These are phyloP conservation scores for Punctoribates punctum DNA, from an alignment of 2,888 invertebrate species.

Conservation along the genomic window DNA sequence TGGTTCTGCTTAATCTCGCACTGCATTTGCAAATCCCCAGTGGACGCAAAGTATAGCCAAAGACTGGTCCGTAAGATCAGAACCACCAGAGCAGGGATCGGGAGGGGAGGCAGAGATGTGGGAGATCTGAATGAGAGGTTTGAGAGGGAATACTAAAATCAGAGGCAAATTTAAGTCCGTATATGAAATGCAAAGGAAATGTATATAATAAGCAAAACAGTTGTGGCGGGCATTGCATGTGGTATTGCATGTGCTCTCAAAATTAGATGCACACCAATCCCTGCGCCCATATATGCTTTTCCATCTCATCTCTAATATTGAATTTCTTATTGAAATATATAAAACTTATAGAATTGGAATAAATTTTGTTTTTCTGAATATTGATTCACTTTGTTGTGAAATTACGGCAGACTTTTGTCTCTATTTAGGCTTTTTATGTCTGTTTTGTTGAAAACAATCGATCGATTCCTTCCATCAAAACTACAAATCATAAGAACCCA, in stretches of 20 bases:
- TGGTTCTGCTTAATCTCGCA: slow-evolving; percentile 35
- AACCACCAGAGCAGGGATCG: neutral
- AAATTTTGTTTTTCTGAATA: neutral
- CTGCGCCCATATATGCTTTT: neutral
- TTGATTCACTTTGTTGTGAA: slow-evolving; percentile 2
- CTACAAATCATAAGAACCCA: neutral
- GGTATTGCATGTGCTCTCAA: neutral
- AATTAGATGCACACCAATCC: slow-evolving; percentile 13
- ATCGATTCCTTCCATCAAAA: neutral
- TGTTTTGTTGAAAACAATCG: neutral
- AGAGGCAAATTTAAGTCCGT: slow-evolving; percentile 30
- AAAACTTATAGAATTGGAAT: too few relatives aligned
- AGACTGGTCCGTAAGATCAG: slow-evolving; percentile 12
- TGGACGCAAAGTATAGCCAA: slow-evolving; percentile 9
- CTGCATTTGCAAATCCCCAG: slow-evolving; percentile 35
- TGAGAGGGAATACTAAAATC: slow-evolving; percentile 12
- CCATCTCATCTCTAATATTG: slow-evolving; percentile 1
- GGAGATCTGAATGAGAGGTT: neutral
- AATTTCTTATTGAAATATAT: neutral
- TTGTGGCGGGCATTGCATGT: slow-evolving; percentile 12
- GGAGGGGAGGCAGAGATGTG: slow-evolving; percentile 9
- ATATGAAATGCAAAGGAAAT: slow-evolving; percentile 24
- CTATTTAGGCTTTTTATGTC: neutral
- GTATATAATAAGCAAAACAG: slow-evolving; percentile 19
- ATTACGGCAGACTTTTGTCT: neutral